Evolutionary conservation across 2,888 invertebrate species (phyloP).

Genomic region (Spisula solida): DNA sequence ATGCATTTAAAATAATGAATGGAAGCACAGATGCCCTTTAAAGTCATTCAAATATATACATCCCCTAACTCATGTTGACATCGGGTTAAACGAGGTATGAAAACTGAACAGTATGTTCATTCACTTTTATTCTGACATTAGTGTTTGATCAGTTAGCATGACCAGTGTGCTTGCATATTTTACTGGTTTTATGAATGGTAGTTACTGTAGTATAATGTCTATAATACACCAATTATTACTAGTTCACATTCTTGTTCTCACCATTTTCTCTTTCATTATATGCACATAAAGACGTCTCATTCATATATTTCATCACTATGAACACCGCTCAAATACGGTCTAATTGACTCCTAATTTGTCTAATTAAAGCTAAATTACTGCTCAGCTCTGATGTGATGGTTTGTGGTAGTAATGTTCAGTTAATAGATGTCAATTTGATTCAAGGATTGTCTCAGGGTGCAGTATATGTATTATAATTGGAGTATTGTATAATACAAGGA

Average conservation of each 20-base stretch:
- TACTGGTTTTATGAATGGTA: slow-evolving; percentile 29
- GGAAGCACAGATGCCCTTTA: not conserved
- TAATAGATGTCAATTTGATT: too few species aligned
- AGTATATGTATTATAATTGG: too few species aligned
- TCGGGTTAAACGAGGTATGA: slow-evolving; percentile 38
- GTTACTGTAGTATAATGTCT: not conserved
- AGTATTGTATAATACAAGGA: too few species aligned
- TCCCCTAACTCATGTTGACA: slow-evolving; percentile 6
- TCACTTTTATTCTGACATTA: slow-evolving; percentile 7
- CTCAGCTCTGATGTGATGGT: too few species aligned
- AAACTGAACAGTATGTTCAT: slow-evolving; percentile 16
- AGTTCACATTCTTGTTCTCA: not conserved
- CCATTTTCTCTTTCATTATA: not conserved
- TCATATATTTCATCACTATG: not conserved
- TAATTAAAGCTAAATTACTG: not conserved
- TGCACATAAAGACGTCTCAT: not conserved
- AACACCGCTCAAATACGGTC: not conserved
- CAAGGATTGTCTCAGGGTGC: too few species aligned
- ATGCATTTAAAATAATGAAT: not conserved
- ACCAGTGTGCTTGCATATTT: not conserved
- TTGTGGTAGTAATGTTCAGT: too few species aligned
- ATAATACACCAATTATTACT: not conserved
- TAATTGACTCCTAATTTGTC: not conserved
- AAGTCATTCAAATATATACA: not conserved
- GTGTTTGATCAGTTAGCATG: slow-evolving; percentile 33